Evolutionary conservation across 2,888 invertebrate genomes (phyloP).

Genomic region (Shargacucullia verbasci): DNA sequence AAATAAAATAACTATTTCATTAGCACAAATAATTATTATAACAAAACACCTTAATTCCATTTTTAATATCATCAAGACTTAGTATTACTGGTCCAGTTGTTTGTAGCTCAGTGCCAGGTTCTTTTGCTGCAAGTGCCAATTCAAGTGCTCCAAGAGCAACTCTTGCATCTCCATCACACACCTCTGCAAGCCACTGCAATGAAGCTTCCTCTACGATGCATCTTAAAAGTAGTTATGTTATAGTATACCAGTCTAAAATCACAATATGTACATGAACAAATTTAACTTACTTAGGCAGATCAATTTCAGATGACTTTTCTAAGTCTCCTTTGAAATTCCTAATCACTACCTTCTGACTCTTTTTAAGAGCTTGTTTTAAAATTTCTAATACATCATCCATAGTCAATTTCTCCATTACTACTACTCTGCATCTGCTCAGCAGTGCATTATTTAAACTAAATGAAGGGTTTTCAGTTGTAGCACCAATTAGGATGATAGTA

Average conservation of each 20-base stretch:
- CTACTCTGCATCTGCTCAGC: conserved; percentile 93
- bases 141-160: conserved; percentile 93
- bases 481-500: conserved; percentile 93
- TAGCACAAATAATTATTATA: not conserved
- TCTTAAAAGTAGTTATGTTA: conserved; percentile 55
- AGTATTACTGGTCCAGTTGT: conserved; percentile 81
- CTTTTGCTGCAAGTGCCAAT: conserved; percentile 90
- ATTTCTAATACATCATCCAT: conserved; percentile 90
- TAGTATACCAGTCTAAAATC: not conserved
- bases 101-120: conserved; percentile 63
- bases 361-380: conserved; percentile 88
- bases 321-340: conserved; percentile 63
- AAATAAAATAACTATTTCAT: no score
- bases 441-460: conserved; percentile 94
- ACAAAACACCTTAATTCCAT: conserved; percentile 90
- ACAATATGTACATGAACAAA: not conserved
- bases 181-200: conserved; percentile 91
- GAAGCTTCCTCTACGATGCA: conserved; percentile 88
- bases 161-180: conserved; percentile 95
- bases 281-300: conserved; percentile 64
- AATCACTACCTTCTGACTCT: conserved; percentile 66
- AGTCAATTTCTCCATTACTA: conserved; percentile 92
- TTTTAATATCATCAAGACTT: conserved; percentile 91
- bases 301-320: conserved; percentile 44
- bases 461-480: conserved; percentile 97